Percentiles rank a stretch among this genome's conserved stretches.
These are phyloP conservation scores for Adrianichthys oophorus DNA, from an alignment of 2,797 vertebrate species.

Conservation along the genomic window DNA sequence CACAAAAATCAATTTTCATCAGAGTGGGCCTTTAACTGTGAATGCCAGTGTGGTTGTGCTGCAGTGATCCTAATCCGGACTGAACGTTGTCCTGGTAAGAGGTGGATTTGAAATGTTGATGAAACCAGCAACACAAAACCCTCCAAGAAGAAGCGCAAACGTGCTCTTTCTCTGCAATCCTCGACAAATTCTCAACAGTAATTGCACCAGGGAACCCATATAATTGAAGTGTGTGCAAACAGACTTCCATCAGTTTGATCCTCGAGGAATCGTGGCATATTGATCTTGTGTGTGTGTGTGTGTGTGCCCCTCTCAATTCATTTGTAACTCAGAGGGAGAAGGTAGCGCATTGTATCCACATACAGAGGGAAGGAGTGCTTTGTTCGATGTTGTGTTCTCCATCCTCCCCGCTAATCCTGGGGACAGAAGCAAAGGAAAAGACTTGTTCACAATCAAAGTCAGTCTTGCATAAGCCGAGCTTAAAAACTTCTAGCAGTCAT, in stretches of 20 bases:
- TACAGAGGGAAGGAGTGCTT: conserved; percentile 4
- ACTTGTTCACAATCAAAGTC: conserved; percentile 33
- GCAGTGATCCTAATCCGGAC: neutral
- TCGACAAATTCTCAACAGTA: conserved; percentile 35
- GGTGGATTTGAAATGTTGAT: conserved; percentile 27
- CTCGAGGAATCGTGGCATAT: conserved; percentile 32
- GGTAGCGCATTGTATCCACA: conserved; percentile 7
- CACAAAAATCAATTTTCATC: too few relatives aligned
- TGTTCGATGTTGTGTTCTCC: conserved; percentile 12
- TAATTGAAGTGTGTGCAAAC: conserved; percentile 33
- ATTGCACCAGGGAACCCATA: conserved; percentile 18
- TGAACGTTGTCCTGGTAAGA: neutral
- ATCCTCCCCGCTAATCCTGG: conserved; percentile 37
- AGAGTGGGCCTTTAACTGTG: too few relatives aligned
- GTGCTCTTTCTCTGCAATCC: conserved; percentile 21
- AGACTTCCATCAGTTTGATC: conserved; percentile 30
- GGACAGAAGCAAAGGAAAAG: conserved; percentile 18
- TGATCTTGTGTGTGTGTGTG: conserved; percentile 27
- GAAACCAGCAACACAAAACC: conserved; percentile 21
- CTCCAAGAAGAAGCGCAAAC: conserved; percentile 12
- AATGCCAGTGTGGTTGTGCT: neutral
- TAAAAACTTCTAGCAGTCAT: conserved; percentile 28
- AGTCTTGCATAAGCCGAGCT: conserved; percentile 31
- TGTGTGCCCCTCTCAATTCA: conserved; percentile 10
- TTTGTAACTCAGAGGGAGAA: conserved; percentile 16